Percentiles rank a stretch among this genome's conserved stretches.
Conservation (phyloP, 2,797 vertebrate genomes). For the Centropyge bicolor region DNA sequence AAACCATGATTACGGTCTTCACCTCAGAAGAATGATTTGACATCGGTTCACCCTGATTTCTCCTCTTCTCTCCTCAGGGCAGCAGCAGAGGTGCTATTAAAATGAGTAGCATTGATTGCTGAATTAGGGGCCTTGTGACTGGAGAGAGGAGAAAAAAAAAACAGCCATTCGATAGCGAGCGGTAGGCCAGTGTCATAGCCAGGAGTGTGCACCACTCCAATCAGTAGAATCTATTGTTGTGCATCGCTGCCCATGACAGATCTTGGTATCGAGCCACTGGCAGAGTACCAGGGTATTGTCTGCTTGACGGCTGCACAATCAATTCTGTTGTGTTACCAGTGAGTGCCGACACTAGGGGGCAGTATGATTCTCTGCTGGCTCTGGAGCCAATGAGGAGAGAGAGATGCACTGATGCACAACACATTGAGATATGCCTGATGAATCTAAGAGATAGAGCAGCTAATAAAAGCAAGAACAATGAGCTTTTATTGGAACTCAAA, state of each 20-base stretch:
- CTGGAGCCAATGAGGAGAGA: slow-evolving; percentile 21
- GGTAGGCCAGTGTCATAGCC: slow-evolving; percentile 76
- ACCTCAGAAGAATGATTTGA: slow-evolving; percentile 62
- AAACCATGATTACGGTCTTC: slow-evolving; percentile 55
- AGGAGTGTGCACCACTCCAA: slow-evolving; percentile 80
- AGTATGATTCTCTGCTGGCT: slow-evolving; percentile 81
- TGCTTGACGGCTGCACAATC: slow-evolving; percentile 77
- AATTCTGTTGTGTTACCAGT: slow-evolving; percentile 58
- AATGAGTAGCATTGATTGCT: slow-evolving; percentile 83
- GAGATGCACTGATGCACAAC: slow-evolving; percentile 63
- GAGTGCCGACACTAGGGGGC: slow-evolving; percentile 78
- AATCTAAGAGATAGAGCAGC: slow-evolving; percentile 69
- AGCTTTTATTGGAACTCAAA: slow-evolving; percentile 70
- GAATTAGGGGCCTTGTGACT: slow-evolving; percentile 77
- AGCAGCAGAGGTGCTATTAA: slow-evolving; percentile 71
- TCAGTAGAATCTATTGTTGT: slow-evolving; percentile 84
- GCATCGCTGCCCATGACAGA: slow-evolving; percentile 82
- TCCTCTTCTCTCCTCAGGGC: slow-evolving; percentile 52
- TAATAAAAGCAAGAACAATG: slow-evolving; percentile 77
- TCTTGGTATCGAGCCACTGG: slow-evolving; percentile 83
- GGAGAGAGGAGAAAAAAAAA: slow-evolving; percentile 70
- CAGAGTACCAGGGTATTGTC: slow-evolving; percentile 82
- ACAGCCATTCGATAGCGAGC: slow-evolving; percentile 75
- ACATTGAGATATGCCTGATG: slow-evolving; percentile 63
- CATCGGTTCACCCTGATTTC: slow-evolving; percentile 51